Evolutionary conservation across 2,797 vertebrate genomes (phyloP).

Genomic region (Periparus ater): DNA sequence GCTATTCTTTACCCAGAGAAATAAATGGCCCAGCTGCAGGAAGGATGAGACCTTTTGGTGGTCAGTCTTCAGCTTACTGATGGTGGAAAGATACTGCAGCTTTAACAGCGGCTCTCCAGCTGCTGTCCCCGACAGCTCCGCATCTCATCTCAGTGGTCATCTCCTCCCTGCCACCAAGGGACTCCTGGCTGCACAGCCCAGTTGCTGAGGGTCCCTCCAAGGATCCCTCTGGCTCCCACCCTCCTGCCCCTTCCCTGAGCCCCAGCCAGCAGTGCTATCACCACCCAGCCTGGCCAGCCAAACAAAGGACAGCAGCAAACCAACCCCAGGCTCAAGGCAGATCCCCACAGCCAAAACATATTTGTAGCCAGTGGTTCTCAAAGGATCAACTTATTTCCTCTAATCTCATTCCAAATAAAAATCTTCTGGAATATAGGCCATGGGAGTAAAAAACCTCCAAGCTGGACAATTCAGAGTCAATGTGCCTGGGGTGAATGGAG

Average conservation of each 20-base stretch:
- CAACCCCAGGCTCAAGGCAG: not conserved
- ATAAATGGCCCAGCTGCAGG: not conserved
- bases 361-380: not conserved
- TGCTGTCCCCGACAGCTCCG: not conserved
- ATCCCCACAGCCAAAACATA: not conserved
- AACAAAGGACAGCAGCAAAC: not conserved
- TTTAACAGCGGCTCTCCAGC: not conserved
- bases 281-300: not conserved
- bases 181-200: not conserved
- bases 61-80: not conserved
- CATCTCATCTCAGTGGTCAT: no score
- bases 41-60: not conserved
- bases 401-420: not conserved
- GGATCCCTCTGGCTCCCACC: not conserved
- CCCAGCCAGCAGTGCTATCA: not conserved
- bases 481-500: not conserved
- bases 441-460: not conserved
- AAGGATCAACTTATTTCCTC: not conserved
- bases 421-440: not conserved
- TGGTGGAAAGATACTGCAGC: not conserved
- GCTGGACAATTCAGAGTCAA: not conserved
- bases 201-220: no score
- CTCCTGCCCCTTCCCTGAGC: not conserved
- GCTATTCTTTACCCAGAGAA: not conserved
- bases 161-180: not conserved